A percentile compares a stretch with the other conserved stretches of the same genome.
Conservation (phyloP, 2,113 vertebrate species). For the Tautogolabrus adspersus region DNA sequence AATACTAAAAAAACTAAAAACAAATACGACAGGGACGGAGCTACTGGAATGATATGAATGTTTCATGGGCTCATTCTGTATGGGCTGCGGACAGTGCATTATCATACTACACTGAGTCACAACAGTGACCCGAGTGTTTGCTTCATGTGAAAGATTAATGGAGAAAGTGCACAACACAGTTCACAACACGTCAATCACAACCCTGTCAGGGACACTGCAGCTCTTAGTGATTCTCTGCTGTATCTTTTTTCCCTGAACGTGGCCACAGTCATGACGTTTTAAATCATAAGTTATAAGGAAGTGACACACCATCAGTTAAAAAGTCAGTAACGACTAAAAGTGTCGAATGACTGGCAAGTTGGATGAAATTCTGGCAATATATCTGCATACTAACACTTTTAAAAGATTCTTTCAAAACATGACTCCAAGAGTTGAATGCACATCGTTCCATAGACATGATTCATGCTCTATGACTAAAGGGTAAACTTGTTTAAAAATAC, state of each 20-base stretch:
- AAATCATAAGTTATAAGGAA: neutral
- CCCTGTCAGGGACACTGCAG: neutral
- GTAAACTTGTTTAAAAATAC: constrained; percentile 16
- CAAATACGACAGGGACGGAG: too few species aligned
- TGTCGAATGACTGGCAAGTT: neutral
- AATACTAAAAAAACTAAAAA: too few species aligned
- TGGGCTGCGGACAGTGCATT: constrained; percentile 31
- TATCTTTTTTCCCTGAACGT: neutral
- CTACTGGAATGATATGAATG: too few species aligned
- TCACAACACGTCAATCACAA: constrained; percentile 20
- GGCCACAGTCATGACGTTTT: neutral
- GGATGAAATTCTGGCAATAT: neutral
- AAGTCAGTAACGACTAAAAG: neutral
- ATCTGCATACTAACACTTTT: neutral
- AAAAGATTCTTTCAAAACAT: neutral
- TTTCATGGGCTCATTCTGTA: constrained; percentile 26
- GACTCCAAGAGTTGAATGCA: neutral
- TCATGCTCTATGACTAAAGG: neutral
- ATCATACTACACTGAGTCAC: constrained; percentile 22
- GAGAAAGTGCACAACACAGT: constrained; percentile 12
- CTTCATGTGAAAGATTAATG: constrained; percentile 53
- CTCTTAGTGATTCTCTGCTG: neutral
- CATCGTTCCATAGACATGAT: constrained; percentile 6
- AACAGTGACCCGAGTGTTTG: constrained; percentile 49
- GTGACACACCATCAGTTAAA: neutral